These are phyloP conservation scores for Perca fluviatilis DNA, from an alignment of 2,113 vertebrate species.

Conservation along the genomic window DNA sequence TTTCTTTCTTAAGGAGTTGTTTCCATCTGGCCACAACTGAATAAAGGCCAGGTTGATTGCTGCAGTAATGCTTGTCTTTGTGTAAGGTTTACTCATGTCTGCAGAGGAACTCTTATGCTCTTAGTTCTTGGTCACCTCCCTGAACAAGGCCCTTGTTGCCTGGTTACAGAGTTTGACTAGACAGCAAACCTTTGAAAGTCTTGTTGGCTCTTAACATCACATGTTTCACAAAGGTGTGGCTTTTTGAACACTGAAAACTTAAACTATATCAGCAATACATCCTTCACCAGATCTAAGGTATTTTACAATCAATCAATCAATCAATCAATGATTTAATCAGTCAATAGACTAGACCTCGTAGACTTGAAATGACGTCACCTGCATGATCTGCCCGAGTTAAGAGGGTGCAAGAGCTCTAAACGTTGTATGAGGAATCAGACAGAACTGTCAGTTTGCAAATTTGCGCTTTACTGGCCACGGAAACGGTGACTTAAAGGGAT, in stretches of 20 bases:
- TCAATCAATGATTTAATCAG: too few relatives aligned
- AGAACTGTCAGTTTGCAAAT: too few relatives aligned
- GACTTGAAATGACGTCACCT: too few relatives aligned
- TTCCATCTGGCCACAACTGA: conserved; percentile 23
- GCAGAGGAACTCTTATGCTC: conserved; percentile 24
- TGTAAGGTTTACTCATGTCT: conserved; percentile 33
- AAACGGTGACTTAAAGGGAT: too few relatives aligned
- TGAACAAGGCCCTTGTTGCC: conserved; percentile 49
- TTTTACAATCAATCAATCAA: not conserved
- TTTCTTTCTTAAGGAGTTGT: not conserved
- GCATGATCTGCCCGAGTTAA: too few relatives aligned
- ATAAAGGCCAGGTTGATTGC: conserved; percentile 54
- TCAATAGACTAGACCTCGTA: too few relatives aligned
- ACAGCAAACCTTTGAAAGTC: conserved; percentile 33
- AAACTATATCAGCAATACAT: not conserved
- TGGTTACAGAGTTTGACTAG: conserved; percentile 61
- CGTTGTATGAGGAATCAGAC: too few relatives aligned
- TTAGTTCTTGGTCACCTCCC: conserved; percentile 37
- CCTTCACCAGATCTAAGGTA: not conserved
- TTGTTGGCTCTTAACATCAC: conserved; percentile 10
- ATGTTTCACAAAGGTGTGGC: conserved; percentile 15
- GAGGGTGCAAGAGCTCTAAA: too few relatives aligned
- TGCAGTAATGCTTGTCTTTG: conserved; percentile 47
- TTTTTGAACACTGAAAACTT: not conserved
- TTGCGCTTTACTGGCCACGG: too few relatives aligned